Evolutionary conservation across 2,888 invertebrate genomes (phyloP), one percentile per base, ranked within the genome.

Genomic region (Xanthia icteritia): DNA sequence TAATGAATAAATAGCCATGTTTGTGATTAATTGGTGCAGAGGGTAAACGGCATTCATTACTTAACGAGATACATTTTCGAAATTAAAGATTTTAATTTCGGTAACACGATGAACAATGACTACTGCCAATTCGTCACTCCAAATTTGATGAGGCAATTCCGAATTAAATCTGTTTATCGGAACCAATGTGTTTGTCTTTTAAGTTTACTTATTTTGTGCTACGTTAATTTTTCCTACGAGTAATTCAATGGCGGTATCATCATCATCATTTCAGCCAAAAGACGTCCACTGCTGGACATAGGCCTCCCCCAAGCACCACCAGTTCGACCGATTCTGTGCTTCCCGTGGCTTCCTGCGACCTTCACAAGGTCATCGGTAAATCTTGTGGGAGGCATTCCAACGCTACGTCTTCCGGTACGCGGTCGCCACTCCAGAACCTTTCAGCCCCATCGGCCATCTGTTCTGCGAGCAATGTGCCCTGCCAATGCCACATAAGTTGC

Each of bases 41-140:
- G 58, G 65, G 51, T 70, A 71, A 77, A 72, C 61, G 65, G 75
- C 72, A 75, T 83, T 70, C 70, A 77, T 85, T 73, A 77, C 76
- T 76, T 69, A 77, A 73, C 61, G 76, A 64, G 56, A 58, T 51
- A 56, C 61, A 78, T 88, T 77, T 56, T 74, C 61, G 31, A 17
- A 76, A 77, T 78, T 77, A 80, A 82, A 79, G 75, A 71, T 67
- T 81, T 88, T 74, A 77, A 86, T 82, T 81, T 71, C 39, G 27
- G 71, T 13, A 76, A 63, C 31, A 73, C 51, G 11, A 48, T 67
- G 39, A 76, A 58, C 67, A 73, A 56, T 72, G 54, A 11, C 31
- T 54, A 64, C 63, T 72, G 45, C 31, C 61, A 79, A 83, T 85
- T 81, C 61, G 73, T 73, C 73, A 76, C 67, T 83, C 45, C 58